Conservation (phyloP, 2,888 invertebrate genomes). For the Metacarcinus magister region DNA sequence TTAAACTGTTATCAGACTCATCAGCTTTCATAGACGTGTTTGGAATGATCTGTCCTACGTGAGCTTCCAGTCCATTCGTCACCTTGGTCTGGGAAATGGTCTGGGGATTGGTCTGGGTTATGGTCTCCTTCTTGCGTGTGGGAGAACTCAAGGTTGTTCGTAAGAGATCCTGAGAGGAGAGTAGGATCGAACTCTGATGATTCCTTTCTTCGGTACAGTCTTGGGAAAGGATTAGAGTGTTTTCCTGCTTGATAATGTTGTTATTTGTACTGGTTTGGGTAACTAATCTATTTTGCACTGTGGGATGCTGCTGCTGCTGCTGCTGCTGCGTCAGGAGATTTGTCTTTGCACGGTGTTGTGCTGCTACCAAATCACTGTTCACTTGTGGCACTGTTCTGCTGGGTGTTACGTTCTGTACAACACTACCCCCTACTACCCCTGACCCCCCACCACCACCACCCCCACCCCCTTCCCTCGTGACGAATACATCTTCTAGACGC, state of each 20-base stretch:
- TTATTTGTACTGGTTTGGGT: constrained; percentile 53
- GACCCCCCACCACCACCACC: not conserved
- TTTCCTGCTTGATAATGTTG: not conserved
- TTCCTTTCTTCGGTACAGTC: constrained; percentile 9
- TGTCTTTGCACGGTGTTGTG: constrained; percentile 31
- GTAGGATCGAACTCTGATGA: not conserved
- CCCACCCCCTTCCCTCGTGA: not conserved
- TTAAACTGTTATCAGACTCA: not conserved
- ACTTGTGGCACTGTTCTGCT: constrained; percentile 58
- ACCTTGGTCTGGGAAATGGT: not conserved
- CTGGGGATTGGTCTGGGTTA: not conserved
- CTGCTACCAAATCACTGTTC: not conserved
- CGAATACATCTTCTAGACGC: constrained; percentile 1
- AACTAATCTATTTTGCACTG: constrained; percentile 68
- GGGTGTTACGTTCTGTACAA: constrained; percentile 58
- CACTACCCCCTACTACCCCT: constrained; percentile 5
- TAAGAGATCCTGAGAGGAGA: constrained; percentile 12
- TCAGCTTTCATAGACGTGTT: not conserved
- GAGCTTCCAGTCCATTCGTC: not conserved
- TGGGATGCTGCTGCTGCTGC: not conserved
- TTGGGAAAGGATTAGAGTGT: constrained; percentile 50
- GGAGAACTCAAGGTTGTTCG: not conserved
- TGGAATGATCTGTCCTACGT: not conserved
- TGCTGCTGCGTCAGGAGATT: not conserved
- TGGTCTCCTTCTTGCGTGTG: not conserved